These are phyloP conservation scores for Gryon sp. DNA, from an alignment of 1,140 invertebrate species.

Conservation along the genomic window DNA sequence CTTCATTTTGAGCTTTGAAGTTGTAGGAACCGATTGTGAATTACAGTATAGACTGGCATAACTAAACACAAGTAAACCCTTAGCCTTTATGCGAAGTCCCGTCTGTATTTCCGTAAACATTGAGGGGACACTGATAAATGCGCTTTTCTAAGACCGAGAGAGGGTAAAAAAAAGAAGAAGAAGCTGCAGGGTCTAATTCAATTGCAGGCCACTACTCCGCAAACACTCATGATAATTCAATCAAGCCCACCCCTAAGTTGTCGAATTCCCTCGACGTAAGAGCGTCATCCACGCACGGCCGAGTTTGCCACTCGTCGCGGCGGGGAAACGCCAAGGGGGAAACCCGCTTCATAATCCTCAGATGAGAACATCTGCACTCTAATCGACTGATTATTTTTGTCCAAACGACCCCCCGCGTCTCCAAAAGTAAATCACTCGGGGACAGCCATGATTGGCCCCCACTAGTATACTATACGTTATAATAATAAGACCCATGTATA, in stretches of 20 bases:
- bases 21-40: not conserved
- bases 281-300: constrained; percentile 56
- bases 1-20: not conserved
- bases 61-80: no score
- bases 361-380: constrained; percentile 79
- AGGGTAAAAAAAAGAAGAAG: constrained; percentile 68
- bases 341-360: constrained; percentile 74
- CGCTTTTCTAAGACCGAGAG: constrained; percentile 49
- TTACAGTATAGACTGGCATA: constrained; percentile 7
- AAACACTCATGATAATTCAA: constrained; percentile 81
- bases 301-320: constrained; percentile 24
- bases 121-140: constrained; percentile 69
- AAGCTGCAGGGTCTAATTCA: constrained; percentile 72
- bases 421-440: constrained; percentile 58
- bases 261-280: constrained; percentile 52
- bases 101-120: constrained; percentile 36
- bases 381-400: constrained; percentile 77
- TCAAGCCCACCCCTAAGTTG: constrained; percentile 69
- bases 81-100: not conserved
- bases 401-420: constrained; percentile 20
- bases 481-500: constrained; percentile 6
- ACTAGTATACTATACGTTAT: constrained; percentile 28
- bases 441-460: constrained; percentile 18
- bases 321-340: constrained; percentile 48
- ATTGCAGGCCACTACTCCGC: constrained; percentile 78